A percentile compares a stretch with the other conserved stretches of the same genome.
phyloP scores from a whole-genome alignment of 2,797 vertebrate genomes.

The Tamandua tetradactyla region DNA sequence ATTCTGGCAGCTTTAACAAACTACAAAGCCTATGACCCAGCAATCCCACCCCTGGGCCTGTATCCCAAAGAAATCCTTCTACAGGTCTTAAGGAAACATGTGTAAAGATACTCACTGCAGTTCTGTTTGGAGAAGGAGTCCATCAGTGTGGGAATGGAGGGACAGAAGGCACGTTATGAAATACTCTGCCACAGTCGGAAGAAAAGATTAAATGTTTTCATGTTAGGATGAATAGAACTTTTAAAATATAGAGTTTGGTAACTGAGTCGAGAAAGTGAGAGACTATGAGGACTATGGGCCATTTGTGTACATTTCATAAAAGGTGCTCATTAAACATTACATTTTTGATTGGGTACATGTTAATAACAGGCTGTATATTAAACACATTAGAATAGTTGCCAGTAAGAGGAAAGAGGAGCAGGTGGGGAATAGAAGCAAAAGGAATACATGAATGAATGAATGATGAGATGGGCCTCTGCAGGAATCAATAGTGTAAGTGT shows the following conservation, averaged over 20 bases:
- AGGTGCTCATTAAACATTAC: neutral
- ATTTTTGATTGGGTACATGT: neutral
- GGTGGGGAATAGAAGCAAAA: neutral
- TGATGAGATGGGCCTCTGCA: neutral
- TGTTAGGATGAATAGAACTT: neutral
- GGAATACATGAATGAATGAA: accelerated
- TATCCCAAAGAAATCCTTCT: neutral
- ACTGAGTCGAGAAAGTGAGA: neutral
- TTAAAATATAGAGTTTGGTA: neutral
- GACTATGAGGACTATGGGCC: neutral
- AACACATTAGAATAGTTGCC: neutral
- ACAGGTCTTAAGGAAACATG: accelerated
- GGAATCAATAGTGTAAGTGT: no score
- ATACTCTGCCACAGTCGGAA: neutral
- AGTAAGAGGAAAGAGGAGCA: neutral
- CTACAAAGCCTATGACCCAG: no score
- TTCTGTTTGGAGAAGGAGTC: neutral
- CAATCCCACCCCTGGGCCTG: neutral
- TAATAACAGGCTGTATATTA: no score
- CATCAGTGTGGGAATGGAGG: accelerated
- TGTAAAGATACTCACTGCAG: accelerated
- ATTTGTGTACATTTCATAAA: neutral
- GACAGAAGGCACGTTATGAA: neutral
- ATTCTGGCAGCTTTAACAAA: no score
- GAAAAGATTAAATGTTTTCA: accelerated